phyloP scores from a whole-genome alignment of 2,113 vertebrate genomes.

The Seriola quinqueradiata region DNA sequence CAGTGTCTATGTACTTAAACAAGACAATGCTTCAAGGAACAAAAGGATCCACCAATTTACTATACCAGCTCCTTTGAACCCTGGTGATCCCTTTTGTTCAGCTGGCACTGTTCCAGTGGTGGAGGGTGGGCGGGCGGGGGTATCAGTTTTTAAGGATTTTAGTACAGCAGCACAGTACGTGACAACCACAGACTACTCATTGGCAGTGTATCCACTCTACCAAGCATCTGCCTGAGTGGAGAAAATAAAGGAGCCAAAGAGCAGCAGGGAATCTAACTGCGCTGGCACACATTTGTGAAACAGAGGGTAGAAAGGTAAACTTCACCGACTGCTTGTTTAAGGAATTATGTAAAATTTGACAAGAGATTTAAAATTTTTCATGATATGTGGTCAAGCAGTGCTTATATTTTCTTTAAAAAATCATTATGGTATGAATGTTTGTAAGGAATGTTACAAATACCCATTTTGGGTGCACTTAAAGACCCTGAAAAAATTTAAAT shows the following conservation, averaged over 20 bases:
- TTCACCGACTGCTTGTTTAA: not conserved
- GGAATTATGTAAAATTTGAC: not conserved
- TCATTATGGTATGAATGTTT: not conserved
- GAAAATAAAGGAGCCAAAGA: slow-evolving; percentile 63
- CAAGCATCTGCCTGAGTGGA: slow-evolving; percentile 68
- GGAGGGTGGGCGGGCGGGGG: slow-evolving; percentile 8
- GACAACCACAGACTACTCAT: slow-evolving; percentile 59
- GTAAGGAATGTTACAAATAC: not conserved
- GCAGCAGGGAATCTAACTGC: slow-evolving; percentile 39
- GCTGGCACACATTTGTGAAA: slow-evolving; percentile 32
- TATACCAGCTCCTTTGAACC: slow-evolving; percentile 23
- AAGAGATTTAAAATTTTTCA: not conserved
- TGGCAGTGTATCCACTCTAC: slow-evolving; percentile 65
- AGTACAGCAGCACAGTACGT: slow-evolving; percentile 58
- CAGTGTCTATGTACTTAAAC: not conserved
- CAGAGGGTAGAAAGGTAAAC: not conserved
- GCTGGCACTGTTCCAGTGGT: slow-evolving; percentile 54
- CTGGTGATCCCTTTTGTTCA: slow-evolving; percentile 35
- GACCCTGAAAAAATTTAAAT: not conserved
- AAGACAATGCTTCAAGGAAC: not conserved
- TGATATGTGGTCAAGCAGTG: not conserved
- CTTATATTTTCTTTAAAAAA: not conserved
- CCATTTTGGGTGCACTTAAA: not conserved
- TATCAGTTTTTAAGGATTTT: slow-evolving; percentile 42
- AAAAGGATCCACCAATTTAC: slow-evolving; percentile 22